A percentile compares a stretch with the other conserved stretches of the same genome.
Evolutionary conservation across 2,888 invertebrate species (phyloP).

Genomic region (Melanotus villosus): DNA sequence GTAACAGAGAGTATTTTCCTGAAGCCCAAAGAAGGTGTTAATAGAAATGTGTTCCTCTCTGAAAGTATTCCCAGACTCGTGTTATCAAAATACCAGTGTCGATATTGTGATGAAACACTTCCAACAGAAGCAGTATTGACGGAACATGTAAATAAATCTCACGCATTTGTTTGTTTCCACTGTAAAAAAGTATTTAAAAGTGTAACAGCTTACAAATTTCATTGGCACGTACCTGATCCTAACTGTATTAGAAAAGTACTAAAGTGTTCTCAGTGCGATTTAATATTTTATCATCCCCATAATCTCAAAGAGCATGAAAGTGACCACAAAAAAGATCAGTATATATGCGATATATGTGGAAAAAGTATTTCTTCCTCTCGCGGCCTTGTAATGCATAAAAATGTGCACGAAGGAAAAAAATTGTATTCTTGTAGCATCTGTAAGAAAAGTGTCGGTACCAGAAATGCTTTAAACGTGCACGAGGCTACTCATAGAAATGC

Average conservation of each 20-base stretch:
- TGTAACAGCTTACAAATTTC: not conserved
- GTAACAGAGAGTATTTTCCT: too few species aligned
- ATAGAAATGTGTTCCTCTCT: too few species aligned
- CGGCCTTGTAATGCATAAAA: not conserved
- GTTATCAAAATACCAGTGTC: too few species aligned
- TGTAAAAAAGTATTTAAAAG: not conserved
- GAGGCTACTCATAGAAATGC: slow-evolving; percentile 64
- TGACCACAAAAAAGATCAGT: not conserved
- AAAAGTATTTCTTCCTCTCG: not conserved
- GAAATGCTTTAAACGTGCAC: slow-evolving; percentile 49
- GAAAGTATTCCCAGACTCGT: too few species aligned
- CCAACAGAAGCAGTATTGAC: too few species aligned
- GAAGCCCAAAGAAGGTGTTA: too few species aligned
- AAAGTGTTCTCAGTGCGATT: slow-evolving; percentile 1
- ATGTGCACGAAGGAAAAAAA: slow-evolving; percentile 59
- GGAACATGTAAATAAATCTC: too few species aligned
- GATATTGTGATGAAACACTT: too few species aligned
- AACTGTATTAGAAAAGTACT: not conserved
- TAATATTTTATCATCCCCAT: not conserved
- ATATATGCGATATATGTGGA: slow-evolving; percentile 5
- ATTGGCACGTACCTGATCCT: not conserved
- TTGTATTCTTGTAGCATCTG: slow-evolving; percentile 72
- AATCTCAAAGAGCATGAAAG: not conserved
- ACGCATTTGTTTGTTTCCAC: not conserved
- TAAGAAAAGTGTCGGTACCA: slow-evolving; percentile 62